phyloP scores from a whole-genome alignment of 92 coral and sea anemone genomes.

The Metridium senile region DNA sequence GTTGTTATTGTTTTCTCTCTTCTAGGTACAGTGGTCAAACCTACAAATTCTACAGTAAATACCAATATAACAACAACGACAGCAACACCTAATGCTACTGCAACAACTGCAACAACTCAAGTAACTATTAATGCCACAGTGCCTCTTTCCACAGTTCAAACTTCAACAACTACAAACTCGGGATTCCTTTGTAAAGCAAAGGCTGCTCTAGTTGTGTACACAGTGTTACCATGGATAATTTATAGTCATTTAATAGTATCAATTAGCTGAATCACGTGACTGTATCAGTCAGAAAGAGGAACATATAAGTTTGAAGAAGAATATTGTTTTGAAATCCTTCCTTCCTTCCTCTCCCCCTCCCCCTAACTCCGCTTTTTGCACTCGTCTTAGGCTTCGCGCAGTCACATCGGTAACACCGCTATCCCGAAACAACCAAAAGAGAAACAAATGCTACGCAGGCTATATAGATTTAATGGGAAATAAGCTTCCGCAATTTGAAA shows the following conservation, averaged over 20 bases:
- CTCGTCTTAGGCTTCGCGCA: too few relatives aligned
- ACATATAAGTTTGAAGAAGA: too few relatives aligned
- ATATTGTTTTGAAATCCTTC: too few relatives aligned
- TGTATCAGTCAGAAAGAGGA: too few relatives aligned
- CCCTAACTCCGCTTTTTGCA: too few relatives aligned
- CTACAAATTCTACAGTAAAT: background rate
- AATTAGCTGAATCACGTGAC: background rate
- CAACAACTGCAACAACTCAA: background rate
- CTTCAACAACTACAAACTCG: background rate
- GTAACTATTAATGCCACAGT: background rate
- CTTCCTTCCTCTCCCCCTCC: too few relatives aligned
- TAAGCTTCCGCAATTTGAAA: too few relatives aligned
- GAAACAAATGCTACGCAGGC: too few relatives aligned
- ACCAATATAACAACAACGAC: background rate
- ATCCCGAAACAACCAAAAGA: too few relatives aligned
- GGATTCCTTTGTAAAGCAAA: background rate
- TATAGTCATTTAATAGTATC: background rate
- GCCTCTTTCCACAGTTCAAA: background rate
- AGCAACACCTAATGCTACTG: background rate
- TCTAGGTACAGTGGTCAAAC: background rate
- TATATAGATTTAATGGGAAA: too few relatives aligned
- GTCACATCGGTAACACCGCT: too few relatives aligned
- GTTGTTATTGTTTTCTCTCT: background rate
- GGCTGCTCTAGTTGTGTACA: background rate
- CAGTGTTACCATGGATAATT: background rate